Evolutionary conservation across 64 coral and sea anemone species (phyloP).

Genomic region (Astreopora myriophthalma): DNA sequence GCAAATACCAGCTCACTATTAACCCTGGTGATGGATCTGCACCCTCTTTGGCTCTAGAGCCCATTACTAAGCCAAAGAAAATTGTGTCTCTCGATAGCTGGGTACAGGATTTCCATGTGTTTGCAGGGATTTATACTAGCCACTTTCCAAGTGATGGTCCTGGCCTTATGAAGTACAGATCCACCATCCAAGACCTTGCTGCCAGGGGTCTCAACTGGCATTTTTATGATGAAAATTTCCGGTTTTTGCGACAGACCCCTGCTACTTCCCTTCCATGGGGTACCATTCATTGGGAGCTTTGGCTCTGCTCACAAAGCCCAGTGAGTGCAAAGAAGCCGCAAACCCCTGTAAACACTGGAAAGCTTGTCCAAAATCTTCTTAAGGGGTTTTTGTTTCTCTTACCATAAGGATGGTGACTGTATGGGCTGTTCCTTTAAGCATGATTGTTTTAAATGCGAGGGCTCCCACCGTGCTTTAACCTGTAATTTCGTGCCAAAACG

Average conservation of each 20-base stretch:
- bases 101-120: constrained; percentile 34
- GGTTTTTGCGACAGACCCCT: neutral
- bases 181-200: constrained; percentile 18
- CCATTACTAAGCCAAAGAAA: constrained; percentile 2
- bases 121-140: constrained; percentile 31
- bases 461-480: constrained; percentile 8
- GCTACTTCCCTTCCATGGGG: constrained; percentile 47
- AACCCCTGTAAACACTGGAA: neutral
- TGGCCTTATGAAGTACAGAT: too few relatives aligned
- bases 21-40: neutral
- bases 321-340: neutral
- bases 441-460: constrained; percentile 49
- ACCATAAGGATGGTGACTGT: constrained; percentile 55
- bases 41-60: constrained; percentile 27
- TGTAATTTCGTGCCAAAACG: constrained; percentile 45
- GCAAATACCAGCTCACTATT: too few relatives aligned
- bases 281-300: constrained; percentile 35
- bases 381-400: constrained; percentile 50
- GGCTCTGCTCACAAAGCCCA: neutral
- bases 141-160: too few relatives aligned
- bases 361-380: constrained; percentile 1
- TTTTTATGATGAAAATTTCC: constrained; percentile 30
- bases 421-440: constrained; percentile 52
- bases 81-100: neutral
- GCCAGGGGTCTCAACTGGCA: constrained; percentile 24